Base-by-base conservation (phyloP, 2,888 invertebrate species). In the Neoascia interrupta region DNA sequence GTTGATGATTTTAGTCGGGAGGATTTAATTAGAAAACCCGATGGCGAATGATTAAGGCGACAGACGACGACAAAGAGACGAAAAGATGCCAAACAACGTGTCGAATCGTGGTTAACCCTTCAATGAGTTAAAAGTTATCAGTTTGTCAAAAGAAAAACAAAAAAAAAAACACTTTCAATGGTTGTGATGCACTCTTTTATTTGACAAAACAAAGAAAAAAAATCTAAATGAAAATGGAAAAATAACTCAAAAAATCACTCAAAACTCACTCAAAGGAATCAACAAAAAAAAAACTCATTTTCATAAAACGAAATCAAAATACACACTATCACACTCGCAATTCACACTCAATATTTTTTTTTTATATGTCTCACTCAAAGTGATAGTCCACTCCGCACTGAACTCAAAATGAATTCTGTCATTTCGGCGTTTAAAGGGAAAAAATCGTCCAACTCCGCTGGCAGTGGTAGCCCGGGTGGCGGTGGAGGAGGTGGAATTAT, bases 401-500 rank as follows among this genome's bases (percentile, higher is more conserved):
- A 49, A 80, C 54, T 73, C 82, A 86, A 84, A 80, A 89, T 89
- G 89, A 89, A 89, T 85, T 88, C 89, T 69, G 89, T 89, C 81
- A 88, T 89, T 82, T 89, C 88, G 81, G 88, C 89, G 83, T 89
- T 89, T 84, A 89, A 89, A 81, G 82, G 85, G 39, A 88, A 86
- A 82, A 89, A 88, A 82, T 83, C 82, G 58, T 54, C 81, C 6
- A 70, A 49, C 41, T 56, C 26, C 5, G 45, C 58, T 1, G 53
- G 54, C 5, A 26, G 56, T 39, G 63, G 64, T 21, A 51, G 66
- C 18, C 37, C 31, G n/a, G 51, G 47, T 37, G 56, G 66, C 11
- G 43, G 68, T 15, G 82, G 31, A 51, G 58, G 76, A n/a, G n/a
- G 10, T 31, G n/a, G n/a, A n/a, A n/a, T n/a, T n/a, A n/a, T n/a